Evolutionary conservation across 1,140 invertebrate species (phyloP), one percentile per base, ranked within the genome.

Genomic region (Sweltsa coloradensis): DNA sequence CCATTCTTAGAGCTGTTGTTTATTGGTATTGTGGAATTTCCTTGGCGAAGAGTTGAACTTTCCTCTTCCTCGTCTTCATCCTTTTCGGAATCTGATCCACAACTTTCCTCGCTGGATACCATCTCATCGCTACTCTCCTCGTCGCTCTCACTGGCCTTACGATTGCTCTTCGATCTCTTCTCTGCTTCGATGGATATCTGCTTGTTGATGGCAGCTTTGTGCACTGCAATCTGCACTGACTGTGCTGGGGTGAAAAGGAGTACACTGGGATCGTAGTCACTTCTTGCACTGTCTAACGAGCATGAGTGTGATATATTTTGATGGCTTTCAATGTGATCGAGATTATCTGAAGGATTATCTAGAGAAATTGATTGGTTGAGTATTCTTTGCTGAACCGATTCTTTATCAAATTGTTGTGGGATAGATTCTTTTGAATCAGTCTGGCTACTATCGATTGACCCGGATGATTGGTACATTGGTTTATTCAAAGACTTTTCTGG

Each of bases 171-270:
- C 16, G 29, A 34, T 31, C 54, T 39, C 23, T 51, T 31, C 5
- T 57, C 54, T 42, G 58, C 60, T 26, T 63, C 63, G 24, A 56
- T 45, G 26, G 58, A 59, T 46, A 69, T 55, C 52, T 68, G 62
- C 51, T 68, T 69, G 31, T 66, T 63, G 27, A 69, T 65, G 1
- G 64, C 62, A 14, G 67, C 64, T 53, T 69, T 61, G 50, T 68
- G 60, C 11, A 69, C 58, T 14, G 65, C 66, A 44, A 68, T 62
- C 54, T 69, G 66, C 3, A 68, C 60, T 2, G 58, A 55, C 55
- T 67, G 60, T 27, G 56, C 55, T 6, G 58, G 58, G 19, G 64
- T 66, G 45, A 67, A 68, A 3, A 67, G 45, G 9, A 54, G 39
- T 25, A 56, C 47, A 41, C 62, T 65, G 1, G 65, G 64, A 49